Evolutionary conservation across 2,888 invertebrate species (phyloP).

Genomic region (Drosophila macrospina): DNA sequence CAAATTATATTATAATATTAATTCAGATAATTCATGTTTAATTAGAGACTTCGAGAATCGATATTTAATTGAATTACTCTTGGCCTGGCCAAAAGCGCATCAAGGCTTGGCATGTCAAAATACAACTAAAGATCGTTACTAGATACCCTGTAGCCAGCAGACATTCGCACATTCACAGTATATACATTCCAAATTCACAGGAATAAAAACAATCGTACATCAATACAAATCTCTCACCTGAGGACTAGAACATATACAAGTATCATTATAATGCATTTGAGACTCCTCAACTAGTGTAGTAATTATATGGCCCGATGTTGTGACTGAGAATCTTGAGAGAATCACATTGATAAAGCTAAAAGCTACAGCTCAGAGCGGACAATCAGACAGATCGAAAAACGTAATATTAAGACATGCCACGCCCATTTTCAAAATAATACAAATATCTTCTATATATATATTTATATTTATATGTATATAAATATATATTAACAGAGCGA

Average conservation of each 20-base stretch:
- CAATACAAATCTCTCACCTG: constrained; percentile 22
- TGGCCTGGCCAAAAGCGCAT: constrained; percentile 47
- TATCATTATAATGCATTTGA: constrained; percentile 42
- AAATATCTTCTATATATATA: constrained; percentile 30
- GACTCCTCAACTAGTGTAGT: constrained; percentile 28
- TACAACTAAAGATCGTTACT: neutral
- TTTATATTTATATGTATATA: constrained; percentile 33
- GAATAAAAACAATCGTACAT: neutral
- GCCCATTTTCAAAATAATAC: constrained; percentile 26
- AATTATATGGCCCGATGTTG: constrained; percentile 42
- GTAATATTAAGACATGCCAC: constrained; percentile 45
- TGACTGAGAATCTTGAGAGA: constrained; percentile 13
- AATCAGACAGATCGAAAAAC: constrained; percentile 24
- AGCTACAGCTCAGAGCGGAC: constrained; percentile 3
- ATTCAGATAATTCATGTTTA: constrained; percentile 60
- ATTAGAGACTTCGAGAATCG: constrained; percentile 53
- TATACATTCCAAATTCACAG: neutral
- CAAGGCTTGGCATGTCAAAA: constrained; percentile 52
- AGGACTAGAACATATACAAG: constrained; percentile 60
- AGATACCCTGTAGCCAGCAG: too few relatives aligned
- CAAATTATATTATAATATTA: constrained; percentile 4
- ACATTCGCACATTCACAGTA: too few relatives aligned
- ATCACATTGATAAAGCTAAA: neutral
- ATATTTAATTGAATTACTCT: constrained; percentile 49
- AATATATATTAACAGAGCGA: constrained; percentile 58